Evolutionary conservation across 2,797 vertebrate genomes (phyloP), one percentile per base, ranked within the genome.

Genomic region (Sebastolobus altivelis): DNA sequence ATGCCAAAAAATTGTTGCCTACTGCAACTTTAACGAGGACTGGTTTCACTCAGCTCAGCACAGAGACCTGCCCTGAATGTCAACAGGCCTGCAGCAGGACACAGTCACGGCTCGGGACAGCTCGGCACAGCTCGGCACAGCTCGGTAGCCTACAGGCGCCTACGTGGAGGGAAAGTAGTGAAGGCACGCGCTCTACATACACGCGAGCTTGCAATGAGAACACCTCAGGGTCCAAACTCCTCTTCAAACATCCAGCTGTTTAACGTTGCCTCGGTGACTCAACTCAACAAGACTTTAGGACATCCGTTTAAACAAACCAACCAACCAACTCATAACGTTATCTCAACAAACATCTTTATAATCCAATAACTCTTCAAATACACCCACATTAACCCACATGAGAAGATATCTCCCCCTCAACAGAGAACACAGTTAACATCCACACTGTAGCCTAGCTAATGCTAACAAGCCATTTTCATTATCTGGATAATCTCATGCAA

Each of bases 61-160:
- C 10, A 22, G 20, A 1, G 55, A 29, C 70, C 66, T 22, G 75
- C 84, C 80, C 83, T 70, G 1, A 76, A 58, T 43, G 86, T 81
- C 61, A 85, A 85, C 80, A 81, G n/a, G 8, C 49, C 49, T 52
- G 49, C 8, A 52, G 18, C 49, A 52, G 49, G 33, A 35, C 20
- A 4, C 2, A 14, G 10, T 46, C 62, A 81, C 55, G 80, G 60
- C 72, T 85, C 46, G 25, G 0, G 43, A 46, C 43, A 46, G 16
- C 3, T 46, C 43, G 43, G 43, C 2, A 46, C 14, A 46, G 14
- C 40, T 46, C 40, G 40, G 40, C 14, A 46, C 43, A 46, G 16
- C 6, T 46, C 43, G 43, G 43, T 1, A 8, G 43, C 43, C 43
- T 46, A 46, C 43, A 14, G 43, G 7, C 43, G 43, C 43, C 43